phyloP scores from a whole-genome alignment of 64 coral and sea anemone genomes.

The Montipora cactus region DNA sequence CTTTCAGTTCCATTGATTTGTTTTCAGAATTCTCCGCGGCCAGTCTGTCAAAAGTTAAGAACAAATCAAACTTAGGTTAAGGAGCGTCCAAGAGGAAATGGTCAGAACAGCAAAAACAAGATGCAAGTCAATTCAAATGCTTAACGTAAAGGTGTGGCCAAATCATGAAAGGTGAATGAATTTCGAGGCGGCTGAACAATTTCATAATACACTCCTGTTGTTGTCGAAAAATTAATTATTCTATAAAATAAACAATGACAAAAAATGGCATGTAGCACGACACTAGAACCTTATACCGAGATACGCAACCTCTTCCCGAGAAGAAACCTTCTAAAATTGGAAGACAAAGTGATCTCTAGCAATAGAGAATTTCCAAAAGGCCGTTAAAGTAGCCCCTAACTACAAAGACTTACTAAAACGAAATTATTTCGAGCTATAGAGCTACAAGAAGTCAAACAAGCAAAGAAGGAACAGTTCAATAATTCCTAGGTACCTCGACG shows the following conservation, averaged over 20 bases:
- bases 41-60: neutral
- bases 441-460: constrained; percentile 5
- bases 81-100: neutral
- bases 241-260: neutral
- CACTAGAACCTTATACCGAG: no score
- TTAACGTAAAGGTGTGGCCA: no score
- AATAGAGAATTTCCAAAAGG: neutral
- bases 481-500: constrained; percentile 8
- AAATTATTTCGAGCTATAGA: neutral
- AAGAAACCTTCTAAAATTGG: neutral
- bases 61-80: neutral
- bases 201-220: neutral
- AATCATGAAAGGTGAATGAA: no score
- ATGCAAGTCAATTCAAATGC: no score
- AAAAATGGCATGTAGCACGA: neutral
- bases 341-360: neutral
- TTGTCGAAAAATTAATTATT: neutral
- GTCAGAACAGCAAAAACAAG: no score
- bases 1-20: constrained; percentile 74
- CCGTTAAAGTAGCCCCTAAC: neutral
- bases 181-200: no score
- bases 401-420: neutral
- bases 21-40: constrained; percentile 37
- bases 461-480: neutral
- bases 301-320: neutral